Evolutionary conservation across 2,888 invertebrate genomes (phyloP).

Genomic region (Protophormia terraenovae): DNA sequence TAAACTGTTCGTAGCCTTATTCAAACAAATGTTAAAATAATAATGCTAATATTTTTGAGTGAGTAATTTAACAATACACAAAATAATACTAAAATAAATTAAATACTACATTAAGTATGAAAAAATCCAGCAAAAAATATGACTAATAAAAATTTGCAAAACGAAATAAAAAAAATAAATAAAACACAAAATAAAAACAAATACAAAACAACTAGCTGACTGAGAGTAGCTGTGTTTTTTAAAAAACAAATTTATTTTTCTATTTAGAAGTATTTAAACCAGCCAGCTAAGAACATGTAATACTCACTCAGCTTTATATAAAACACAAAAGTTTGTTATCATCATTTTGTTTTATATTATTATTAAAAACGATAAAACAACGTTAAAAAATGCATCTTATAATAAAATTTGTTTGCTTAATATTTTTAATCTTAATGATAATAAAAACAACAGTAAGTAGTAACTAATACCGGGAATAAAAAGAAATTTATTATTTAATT

Average conservation of each 20-base stretch:
- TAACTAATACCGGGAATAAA: background rate
- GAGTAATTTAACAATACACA: conserved; percentile 24
- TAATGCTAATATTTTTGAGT: conserved; percentile 9
- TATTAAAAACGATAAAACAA: background rate
- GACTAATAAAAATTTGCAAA: conserved; percentile 31
- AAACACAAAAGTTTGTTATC: background rate
- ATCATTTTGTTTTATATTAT: background rate
- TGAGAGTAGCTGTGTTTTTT: background rate
- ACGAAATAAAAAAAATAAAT: conserved; percentile 3
- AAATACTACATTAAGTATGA: background rate
- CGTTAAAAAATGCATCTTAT: conserved; percentile 25
- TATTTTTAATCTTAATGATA: conserved; percentile 21
- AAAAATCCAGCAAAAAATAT: conserved; percentile 1
- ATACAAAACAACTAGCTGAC: conserved; percentile 14
- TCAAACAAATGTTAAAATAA: background rate
- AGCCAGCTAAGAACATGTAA: conserved; percentile 45
- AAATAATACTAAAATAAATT: conserved; percentile 25
- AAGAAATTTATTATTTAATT: background rate
- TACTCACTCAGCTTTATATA: background rate
- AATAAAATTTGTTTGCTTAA: conserved; percentile 26
- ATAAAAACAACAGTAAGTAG: conserved; percentile 33
- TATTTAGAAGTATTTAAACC: conserved; percentile 45
- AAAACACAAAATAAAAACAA: no score
- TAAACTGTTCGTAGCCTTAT: conserved; percentile 7
- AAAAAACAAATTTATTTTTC: background rate